Evolutionary conservation across 1,140 invertebrate species (phyloP), one percentile per base, ranked within the genome.

Genomic region (Papilio polyxenes): DNA sequence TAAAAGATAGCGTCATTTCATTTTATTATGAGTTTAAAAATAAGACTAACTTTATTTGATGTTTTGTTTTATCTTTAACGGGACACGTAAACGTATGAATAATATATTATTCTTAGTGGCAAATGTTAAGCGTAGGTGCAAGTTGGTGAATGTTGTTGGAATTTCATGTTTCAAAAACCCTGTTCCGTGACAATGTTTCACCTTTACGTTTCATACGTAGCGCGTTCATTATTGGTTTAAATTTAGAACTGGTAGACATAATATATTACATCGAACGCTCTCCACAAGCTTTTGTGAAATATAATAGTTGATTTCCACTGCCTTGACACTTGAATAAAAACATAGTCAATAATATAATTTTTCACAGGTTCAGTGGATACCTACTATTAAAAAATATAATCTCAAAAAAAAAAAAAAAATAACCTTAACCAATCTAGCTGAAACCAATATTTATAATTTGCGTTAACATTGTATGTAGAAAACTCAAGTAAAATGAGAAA

Each of bases 101-200:
- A 72, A 40, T 40, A 37, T 72, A 3, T 31, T 69, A 31, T 72
- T 72, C 7, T 9, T 40, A 2, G 20, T 40, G 31, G 65, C 11
- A 72, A 72, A 72, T 72, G 65, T 72, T 72, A 72, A 37, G 65
- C 65, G 65, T 72, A 72, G 65, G 31, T 72, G 65, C 23, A 31
- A 2, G 1, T 11, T 31, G 20, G 20, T 37, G 13, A 72, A 72
- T 37, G 65, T 72, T 23, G 59, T 10, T 40, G 65, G 65, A 31
- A 72, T 72, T 72, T 72, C 62, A 65, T 23, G 62, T 31, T 65
- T 65, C 62, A 31, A 65, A 31, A n/a, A 59, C 56, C 23, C 20
- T 20, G 56, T 59, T 59, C 56, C 20, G 62, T 65, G 23, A 65
- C 31, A 65, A 65, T 65, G 62, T 31, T 65, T 65, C 62, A 65